Evolutionary conservation across 37 sponge, comb jelly and placozoan species (phyloP).

Genomic region (Halisarca cf. caerulea): DNA sequence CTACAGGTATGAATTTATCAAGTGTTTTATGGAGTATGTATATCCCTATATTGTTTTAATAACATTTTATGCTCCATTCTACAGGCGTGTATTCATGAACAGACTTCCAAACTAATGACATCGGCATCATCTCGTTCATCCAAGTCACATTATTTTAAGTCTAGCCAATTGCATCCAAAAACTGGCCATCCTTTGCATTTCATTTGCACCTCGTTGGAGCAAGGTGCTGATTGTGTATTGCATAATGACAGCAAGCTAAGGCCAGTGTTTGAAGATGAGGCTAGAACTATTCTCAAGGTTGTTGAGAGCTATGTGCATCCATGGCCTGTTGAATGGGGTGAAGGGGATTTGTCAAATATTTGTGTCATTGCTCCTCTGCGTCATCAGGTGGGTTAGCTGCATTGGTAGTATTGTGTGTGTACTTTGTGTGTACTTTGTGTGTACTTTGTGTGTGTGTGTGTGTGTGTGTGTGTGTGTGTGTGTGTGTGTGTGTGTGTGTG

Average conservation of each 20-base stretch:
- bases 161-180: conserved; percentile 6
- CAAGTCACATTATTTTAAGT: neutral
- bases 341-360: neutral
- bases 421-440: no score
- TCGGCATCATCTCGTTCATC: no score
- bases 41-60: no score
- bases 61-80: no score
- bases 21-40: no score
- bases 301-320: neutral
- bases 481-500: no score
- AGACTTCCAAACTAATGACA: no score
- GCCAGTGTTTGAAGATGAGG: neutral
- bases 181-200: conserved; percentile 10
- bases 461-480: no score
- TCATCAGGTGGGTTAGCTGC: neutral
- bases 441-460: no score
- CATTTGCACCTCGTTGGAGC: conserved; percentile 18
- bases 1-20: conserved; percentile 35
- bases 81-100: no score
- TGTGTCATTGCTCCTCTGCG: conserved; percentile 9
- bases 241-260: neutral
- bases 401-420: no score
- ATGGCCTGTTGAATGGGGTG: conserved; percentile 7
- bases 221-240: neutral
- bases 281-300: neutral